Percentiles rank a stretch among this genome's conserved stretches.
Evolutionary conservation across 2,797 vertebrate genomes (phyloP).

Genomic region (Mormyrops attenuatus): DNA sequence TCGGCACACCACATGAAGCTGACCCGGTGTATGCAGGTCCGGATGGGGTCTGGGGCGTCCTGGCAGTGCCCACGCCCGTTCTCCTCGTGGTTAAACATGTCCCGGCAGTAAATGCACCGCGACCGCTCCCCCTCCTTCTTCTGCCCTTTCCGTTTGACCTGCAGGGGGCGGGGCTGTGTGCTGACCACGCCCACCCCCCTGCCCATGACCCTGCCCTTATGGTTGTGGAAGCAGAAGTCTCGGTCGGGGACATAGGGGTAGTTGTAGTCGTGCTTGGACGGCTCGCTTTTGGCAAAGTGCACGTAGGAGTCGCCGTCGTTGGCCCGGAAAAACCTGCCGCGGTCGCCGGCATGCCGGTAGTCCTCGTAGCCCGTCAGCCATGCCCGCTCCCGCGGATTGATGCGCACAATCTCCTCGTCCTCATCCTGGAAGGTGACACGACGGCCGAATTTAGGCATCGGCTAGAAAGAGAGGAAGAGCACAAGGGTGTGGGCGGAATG

Average conservation of each 20-base stretch:
- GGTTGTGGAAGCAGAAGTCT: conserved; percentile 61
- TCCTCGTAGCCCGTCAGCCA: conserved; percentile 92
- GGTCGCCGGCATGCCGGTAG: conserved; percentile 76
- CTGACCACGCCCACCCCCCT: conserved; percentile 64
- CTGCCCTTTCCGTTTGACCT: conserved; percentile 62
- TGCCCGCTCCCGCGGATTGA: conserved; percentile 80
- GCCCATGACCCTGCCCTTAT: conserved; percentile 50
- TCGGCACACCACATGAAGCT: conserved; percentile 96
- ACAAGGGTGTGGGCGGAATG: not conserved
- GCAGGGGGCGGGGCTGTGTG: conserved; percentile 65
- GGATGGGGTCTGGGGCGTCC: conserved; percentile 82
- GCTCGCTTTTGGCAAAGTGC: conserved; percentile 76
- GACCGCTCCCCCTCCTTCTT: conserved; percentile 69
- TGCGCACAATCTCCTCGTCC: conserved; percentile 83
- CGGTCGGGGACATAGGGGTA: conserved; percentile 77
- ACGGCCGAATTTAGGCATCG: conserved; percentile 69
- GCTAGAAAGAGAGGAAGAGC: conserved; percentile 48
- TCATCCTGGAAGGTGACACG: conserved; percentile 80
- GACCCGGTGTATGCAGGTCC: conserved; percentile 82
- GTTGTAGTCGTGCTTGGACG: conserved; percentile 78
- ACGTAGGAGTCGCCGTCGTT: conserved; percentile 72
- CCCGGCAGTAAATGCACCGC: conserved; percentile 83
- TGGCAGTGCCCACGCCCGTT: conserved; percentile 81
- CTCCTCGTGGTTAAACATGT: conserved; percentile 83
- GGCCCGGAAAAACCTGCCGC: conserved; percentile 59